A percentile compares a stretch with the other conserved stretches of the same genome.
Conservation (phyloP, 37 sponge, comb jelly and placozoan species). For the Chondrosia reniformis region DNA sequence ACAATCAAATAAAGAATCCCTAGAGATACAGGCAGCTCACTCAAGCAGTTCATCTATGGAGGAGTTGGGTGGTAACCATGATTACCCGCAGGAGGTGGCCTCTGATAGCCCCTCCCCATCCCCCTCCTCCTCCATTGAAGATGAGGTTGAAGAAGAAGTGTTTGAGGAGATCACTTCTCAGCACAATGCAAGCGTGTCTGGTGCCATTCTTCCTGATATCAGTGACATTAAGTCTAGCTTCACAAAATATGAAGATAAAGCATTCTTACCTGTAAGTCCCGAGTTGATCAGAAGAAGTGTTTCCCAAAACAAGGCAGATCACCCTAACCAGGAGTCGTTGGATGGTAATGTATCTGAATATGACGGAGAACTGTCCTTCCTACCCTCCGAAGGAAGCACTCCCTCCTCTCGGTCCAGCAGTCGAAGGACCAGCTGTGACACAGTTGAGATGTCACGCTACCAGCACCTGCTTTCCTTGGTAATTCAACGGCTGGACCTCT, state of each 20-base stretch:
- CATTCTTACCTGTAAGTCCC: conserved; percentile 8
- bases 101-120: neutral
- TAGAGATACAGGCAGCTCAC: too few species aligned
- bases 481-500: conserved; percentile 33
- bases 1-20: neutral
- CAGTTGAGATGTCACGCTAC: neutral
- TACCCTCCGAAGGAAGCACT: too few species aligned
- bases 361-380: neutral
- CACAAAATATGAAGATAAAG: too few species aligned
- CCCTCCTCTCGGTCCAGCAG: neutral
- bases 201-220: neutral
- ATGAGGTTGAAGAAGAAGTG: neutral
- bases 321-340: neutral
- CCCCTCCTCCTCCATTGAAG: neutral
- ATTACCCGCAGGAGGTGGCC: too few species aligned
- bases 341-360: neutral
- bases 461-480: neutral
- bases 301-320: too few species aligned
- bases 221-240: neutral
- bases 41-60: neutral
- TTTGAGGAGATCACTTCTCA: neutral
- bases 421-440: neutral
- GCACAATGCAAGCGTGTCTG: conserved; percentile 2
- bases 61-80: neutral
- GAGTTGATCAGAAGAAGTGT: neutral